Percentiles rank a stretch among this genome's conserved stretches.
These are phyloP conservation scores for Macrosoma leucophasiata DNA, from an alignment of 2,888 invertebrate species.

Conservation along the genomic window DNA sequence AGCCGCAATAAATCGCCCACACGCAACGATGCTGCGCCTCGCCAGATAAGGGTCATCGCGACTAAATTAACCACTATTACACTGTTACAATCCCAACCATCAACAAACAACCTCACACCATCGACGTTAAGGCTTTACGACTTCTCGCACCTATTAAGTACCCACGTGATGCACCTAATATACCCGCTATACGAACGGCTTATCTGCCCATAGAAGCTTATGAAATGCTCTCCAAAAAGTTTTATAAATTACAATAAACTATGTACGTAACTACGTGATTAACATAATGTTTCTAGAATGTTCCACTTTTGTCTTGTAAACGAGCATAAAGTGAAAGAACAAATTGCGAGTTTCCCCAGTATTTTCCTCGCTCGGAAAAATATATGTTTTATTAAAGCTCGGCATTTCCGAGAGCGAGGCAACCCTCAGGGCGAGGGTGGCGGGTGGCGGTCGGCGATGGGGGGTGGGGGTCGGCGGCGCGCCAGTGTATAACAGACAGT, in stretches of 20 bases:
- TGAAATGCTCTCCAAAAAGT: constrained; percentile 22
- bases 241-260: constrained; percentile 47
- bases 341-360: constrained; percentile 76
- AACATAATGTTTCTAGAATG: constrained; percentile 74
- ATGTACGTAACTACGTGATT: constrained; percentile 67
- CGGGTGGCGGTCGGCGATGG: constrained; percentile 33
- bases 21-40: constrained; percentile 42
- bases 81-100: constrained; percentile 49
- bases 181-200: too few relatives aligned
- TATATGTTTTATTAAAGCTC: constrained; percentile 77
- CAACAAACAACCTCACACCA: constrained; percentile 34
- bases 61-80: constrained; percentile 52
- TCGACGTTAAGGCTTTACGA: constrained; percentile 41
- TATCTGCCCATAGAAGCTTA: constrained; percentile 14
- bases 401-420: constrained; percentile 74
- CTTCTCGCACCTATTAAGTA: constrained; percentile 31
- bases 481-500: constrained; percentile 75
- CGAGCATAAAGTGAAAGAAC: constrained; percentile 77
- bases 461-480: constrained; percentile 56
- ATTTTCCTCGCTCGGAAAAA: constrained; percentile 76
- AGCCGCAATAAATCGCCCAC: constrained; percentile 59
- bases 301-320: constrained; percentile 76
- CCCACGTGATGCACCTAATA: constrained; percentile 2
- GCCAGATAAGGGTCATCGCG: constrained; percentile 63
- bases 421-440: constrained; percentile 59